A percentile compares a stretch with the other conserved stretches of the same genome.
phyloP scores from a whole-genome alignment of 2,797 vertebrate species.

The Smutsia gigantea region DNA sequence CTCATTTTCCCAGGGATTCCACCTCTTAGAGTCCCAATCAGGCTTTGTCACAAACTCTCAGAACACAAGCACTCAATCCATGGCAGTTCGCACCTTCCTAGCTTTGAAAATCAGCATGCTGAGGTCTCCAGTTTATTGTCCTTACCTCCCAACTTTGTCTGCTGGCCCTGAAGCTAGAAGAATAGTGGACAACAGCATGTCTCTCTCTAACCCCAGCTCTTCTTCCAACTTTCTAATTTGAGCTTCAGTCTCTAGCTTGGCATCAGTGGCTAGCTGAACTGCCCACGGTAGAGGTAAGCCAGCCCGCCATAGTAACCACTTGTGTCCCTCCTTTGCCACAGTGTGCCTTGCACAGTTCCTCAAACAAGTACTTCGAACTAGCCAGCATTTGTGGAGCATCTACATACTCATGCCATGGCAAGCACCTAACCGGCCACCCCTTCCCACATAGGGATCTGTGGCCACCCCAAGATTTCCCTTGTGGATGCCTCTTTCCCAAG shows the following conservation, averaged over 20 bases:
- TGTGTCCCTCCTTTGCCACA: neutral
- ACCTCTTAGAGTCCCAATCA: neutral
- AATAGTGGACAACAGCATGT: neutral
- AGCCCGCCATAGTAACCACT: neutral
- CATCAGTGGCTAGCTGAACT: neutral
- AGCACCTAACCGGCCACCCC: neutral
- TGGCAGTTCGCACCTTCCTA: neutral
- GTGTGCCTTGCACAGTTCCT: neutral
- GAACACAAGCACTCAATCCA: neutral
- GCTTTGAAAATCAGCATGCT: neutral
- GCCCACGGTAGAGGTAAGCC: neutral
- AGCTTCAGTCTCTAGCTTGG: neutral
- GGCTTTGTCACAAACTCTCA: neutral
- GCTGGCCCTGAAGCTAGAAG: too few relatives aligned
- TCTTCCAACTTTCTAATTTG: neutral
- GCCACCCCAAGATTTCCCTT: neutral
- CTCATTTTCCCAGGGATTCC: neutral
- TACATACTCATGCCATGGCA: neutral
- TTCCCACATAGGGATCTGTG: neutral
- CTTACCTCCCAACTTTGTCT: neutral
- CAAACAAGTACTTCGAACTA: neutral
- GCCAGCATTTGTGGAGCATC: too few relatives aligned
- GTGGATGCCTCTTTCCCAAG: neutral
- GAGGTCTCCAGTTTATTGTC: neutral
- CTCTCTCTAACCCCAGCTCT: neutral